Evolutionary conservation across 2,113 vertebrate species (phyloP).

Genomic region (Indicator maculatus): DNA sequence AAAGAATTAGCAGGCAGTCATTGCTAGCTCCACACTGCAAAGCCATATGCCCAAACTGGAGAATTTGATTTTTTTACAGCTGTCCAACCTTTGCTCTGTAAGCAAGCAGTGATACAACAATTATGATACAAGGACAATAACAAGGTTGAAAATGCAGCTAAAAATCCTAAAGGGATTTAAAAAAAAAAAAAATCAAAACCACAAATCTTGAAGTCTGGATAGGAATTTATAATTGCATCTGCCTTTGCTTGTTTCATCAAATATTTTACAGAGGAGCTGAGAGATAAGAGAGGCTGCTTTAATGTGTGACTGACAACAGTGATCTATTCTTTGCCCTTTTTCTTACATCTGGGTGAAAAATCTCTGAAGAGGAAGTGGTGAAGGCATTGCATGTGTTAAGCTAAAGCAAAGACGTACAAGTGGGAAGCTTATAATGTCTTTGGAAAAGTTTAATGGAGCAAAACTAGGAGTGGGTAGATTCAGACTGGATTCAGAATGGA

Average conservation of each 20-base stretch:
- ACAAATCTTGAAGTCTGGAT: not conserved
- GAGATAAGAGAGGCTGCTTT: not conserved
- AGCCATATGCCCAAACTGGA: conserved; percentile 26
- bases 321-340: not conserved
- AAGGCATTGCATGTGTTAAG: not conserved
- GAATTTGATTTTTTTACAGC: not conserved
- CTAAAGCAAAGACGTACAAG: not conserved
- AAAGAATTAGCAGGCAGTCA: conserved; percentile 1
- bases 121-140: conserved; percentile 25
- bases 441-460: not conserved
- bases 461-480: too few species aligned
- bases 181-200: not conserved
- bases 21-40: not conserved
- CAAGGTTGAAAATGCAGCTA: conserved; percentile 12
- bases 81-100: not conserved
- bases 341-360: not conserved
- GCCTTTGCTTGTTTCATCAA: not conserved
- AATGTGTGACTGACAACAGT: not conserved
- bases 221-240: not conserved
- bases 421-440: not conserved
- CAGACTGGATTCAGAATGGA: too few species aligned
- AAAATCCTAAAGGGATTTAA: not conserved
- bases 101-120: not conserved
- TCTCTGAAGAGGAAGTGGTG: not conserved
- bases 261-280: not conserved